Percentiles rank a stretch among this genome's conserved stretches.
Evolutionary conservation across 2,797 vertebrate genomes (phyloP).

Genomic region (Meriones psammophilus): DNA sequence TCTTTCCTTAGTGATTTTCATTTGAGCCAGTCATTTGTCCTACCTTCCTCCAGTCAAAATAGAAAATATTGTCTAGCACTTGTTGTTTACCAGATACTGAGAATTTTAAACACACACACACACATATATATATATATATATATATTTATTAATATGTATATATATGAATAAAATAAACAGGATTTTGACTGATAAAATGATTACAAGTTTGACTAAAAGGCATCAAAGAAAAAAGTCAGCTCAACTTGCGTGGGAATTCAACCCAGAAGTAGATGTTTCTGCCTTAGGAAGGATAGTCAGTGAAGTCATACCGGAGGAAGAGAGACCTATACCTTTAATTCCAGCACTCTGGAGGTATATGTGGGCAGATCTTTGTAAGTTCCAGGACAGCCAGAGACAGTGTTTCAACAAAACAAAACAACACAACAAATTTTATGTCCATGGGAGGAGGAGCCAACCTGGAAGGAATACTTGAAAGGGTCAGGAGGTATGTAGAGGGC

Average conservation of each 20-base stretch:
- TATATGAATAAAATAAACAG: background rate
- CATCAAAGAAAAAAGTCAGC: slow-evolving; percentile 8
- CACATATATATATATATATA: too few relatives aligned
- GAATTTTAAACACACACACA: background rate
- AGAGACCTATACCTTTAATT: background rate
- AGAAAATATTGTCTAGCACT: slow-evolving; percentile 24
- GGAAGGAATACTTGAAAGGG: too few relatives aligned
- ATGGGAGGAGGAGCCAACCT: background rate
- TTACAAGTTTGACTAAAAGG: background rate
- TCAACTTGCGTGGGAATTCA: background rate
- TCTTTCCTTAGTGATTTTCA: background rate
- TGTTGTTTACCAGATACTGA: background rate
- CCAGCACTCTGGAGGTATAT: background rate
- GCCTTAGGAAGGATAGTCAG: background rate
- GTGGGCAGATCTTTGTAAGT: background rate
- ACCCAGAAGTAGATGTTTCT: background rate
- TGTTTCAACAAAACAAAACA: background rate
- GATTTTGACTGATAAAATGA: background rate
- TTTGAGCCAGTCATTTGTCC: background rate
- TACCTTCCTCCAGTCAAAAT: background rate
- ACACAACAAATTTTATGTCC: background rate
- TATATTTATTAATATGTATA: too few relatives aligned
- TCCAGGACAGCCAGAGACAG: background rate
- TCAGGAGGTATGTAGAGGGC: accelerated
- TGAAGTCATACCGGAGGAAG: background rate